These are phyloP conservation scores for Hippocampus kuda DNA, from an alignment of 2,797 vertebrate species.

Conservation along the genomic window DNA sequence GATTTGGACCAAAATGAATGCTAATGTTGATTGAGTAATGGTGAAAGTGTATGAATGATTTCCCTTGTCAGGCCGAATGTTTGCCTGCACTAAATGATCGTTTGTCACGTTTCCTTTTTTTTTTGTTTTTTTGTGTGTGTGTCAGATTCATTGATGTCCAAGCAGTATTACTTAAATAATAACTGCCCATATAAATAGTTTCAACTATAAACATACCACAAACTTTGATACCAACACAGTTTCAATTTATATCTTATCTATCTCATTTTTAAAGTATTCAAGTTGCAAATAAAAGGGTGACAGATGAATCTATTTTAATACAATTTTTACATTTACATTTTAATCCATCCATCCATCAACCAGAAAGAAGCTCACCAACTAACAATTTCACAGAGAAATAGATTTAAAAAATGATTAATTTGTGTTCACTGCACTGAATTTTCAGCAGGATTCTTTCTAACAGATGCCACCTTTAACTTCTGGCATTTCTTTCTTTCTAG, in stretches of 20 bases:
- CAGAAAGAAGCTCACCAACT: background rate
- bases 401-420: background rate
- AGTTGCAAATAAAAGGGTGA: no score
- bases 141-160: no score
- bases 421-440: background rate
- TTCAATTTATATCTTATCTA: no score
- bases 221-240: no score
- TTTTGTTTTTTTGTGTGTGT: background rate
- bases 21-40: background rate
- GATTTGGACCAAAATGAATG: background rate
- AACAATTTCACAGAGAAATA: background rate
- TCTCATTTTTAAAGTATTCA: no score
- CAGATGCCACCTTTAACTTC: background rate
- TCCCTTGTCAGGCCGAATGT: background rate
- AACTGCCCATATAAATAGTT: no score
- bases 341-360: background rate
- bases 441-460: background rate
- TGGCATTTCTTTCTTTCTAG: background rate
- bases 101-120: background rate
- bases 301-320: no score
- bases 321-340: no score
- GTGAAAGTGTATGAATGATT: background rate
- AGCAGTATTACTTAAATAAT: no score
- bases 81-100: background rate
- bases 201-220: no score